These are phyloP conservation scores for Chalcis sispes DNA, from an alignment of 2,888 invertebrate species.

Conservation along the genomic window DNA sequence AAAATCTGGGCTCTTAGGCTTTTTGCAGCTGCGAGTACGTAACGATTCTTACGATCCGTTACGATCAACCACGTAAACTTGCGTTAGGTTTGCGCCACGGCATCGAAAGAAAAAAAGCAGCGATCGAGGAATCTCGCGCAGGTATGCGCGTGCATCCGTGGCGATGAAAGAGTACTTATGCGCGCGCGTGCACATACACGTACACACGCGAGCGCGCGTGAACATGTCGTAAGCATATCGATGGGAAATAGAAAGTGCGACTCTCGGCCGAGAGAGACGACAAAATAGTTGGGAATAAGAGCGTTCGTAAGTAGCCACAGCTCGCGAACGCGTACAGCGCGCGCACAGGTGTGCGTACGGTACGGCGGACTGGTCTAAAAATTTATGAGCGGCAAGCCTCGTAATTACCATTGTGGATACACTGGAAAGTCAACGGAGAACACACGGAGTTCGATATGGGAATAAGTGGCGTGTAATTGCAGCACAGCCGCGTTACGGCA, in stretches of 20 bases:
- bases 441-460: slow-evolving; percentile 69
- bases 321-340: neutral
- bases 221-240: too few relatives aligned
- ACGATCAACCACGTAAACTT: too few relatives aligned
- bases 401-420: slow-evolving; percentile 72
- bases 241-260: slow-evolving; percentile 59
- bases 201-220: too few relatives aligned
- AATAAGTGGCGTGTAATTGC: slow-evolving; percentile 69
- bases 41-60: too few relatives aligned
- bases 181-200: too few relatives aligned
- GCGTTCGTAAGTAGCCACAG: neutral
- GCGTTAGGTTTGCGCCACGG: too few relatives aligned
- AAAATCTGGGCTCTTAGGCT: too few relatives aligned
- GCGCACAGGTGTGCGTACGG: neutral
- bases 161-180: neutral
- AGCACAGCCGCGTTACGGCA: slow-evolving; percentile 62
- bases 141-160: neutral
- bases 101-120: neutral
- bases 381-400: slow-evolving; percentile 68
- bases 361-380: slow-evolving; percentile 45
- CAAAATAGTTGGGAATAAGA: slow-evolving; percentile 35
- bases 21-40: too few relatives aligned
- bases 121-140: too few relatives aligned
- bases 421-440: slow-evolving; percentile 63
- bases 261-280: neutral